Base-by-base conservation (phyloP, 2,113 vertebrate species). In the Argyrosomus japonicus region DNA sequence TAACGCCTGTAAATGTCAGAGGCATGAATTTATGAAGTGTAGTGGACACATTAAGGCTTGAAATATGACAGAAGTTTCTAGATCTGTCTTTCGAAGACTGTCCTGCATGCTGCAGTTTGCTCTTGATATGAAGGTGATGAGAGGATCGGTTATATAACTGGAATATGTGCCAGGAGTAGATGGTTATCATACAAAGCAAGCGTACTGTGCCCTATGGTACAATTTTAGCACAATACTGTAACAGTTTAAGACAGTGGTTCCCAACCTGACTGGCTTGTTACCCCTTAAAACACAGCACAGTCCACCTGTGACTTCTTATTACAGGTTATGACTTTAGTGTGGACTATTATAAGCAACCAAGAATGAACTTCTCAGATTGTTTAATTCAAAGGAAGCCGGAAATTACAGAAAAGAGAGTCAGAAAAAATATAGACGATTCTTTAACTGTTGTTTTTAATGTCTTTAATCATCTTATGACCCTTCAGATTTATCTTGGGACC, bases 1-100 rank as follows among this genome's bases (percentile, higher is more conserved):
- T 27, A 69, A 85, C 29, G 62, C 45, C 53, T 76, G 58, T 14
- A 62, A 77, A 86, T 70, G 58, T 74, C 79, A 81, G 15, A 73
- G 53, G 53, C 25, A 47, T 13, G 10, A 71, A 79, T 81, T 70
- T 12, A 53, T 84, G n/a, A 83, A 64, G 57, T 40, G 54, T 23
- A 56, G 21, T 3, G 2, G 56, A 48, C 19, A 45, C 57, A 57
- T 25, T 70, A n/a, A 68, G 25, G 12, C 64, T 29, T 71, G 45
- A 81, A 60, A 75, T 71, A 82, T n/a, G 25, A 43, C 54, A 62
- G 5, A 73, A 17, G n/a, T 43, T 83, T 80, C 2, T 51, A 72
- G 45, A 73, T 12, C n/a, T 43, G 25, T 53, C 7, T 17, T 64
- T 60, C 1, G 9, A 68, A 21, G 40, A 51, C 36, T 12, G 25